Evolutionary conservation across 1,140 invertebrate species (phyloP), one percentile per base, ranked within the genome.

Genomic region (Drepana arcuata): DNA sequence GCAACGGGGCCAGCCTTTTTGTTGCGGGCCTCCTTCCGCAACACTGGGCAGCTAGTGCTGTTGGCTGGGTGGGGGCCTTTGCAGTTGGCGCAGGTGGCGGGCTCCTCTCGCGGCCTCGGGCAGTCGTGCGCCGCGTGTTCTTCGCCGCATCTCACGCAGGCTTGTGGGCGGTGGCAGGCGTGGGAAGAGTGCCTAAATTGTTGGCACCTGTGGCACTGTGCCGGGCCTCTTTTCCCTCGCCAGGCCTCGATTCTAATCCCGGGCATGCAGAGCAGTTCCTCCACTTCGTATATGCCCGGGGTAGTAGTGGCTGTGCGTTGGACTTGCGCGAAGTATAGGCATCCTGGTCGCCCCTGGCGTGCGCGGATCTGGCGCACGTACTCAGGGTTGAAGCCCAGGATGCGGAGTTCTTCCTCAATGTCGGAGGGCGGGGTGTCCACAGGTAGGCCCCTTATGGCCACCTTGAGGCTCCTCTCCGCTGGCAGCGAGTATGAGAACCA

Each of bases 171-270:
- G 18, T 21, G 18, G 18, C 18, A 21, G 18, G 4, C 9, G 18
- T 21, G 18, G 18, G 4, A 5, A 9, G 9, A 5, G 18, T 21
- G 18, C 6, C 31, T 23, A 25, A 41, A 41, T 7, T 33, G 14
- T 13, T 41, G 38, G 31, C 31, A 41, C 15, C 38, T 23, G 38
- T 41, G 38, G n/a, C 38, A 41, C 11, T 41, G 38, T 0, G 38
- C 30, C 21, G 37, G 38, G 14, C 38, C 38, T 3, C 10, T 27
- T 2, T 40, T 40, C 1, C 38, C 30, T n/a, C 30, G 10, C 38
- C 21, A 37, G 7, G 4, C 9, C 18, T 21, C 18, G 18, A 21
- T 21, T 4, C 4, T 21, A 9, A 21, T 9, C 4, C 18, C 18
- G 18, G 18, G 18, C 18, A 21, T 21, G 9, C 18, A 21, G 18